Base-by-base conservation (phyloP, 2,888 invertebrate genomes). In the Diloba caeruleocephala region DNA sequence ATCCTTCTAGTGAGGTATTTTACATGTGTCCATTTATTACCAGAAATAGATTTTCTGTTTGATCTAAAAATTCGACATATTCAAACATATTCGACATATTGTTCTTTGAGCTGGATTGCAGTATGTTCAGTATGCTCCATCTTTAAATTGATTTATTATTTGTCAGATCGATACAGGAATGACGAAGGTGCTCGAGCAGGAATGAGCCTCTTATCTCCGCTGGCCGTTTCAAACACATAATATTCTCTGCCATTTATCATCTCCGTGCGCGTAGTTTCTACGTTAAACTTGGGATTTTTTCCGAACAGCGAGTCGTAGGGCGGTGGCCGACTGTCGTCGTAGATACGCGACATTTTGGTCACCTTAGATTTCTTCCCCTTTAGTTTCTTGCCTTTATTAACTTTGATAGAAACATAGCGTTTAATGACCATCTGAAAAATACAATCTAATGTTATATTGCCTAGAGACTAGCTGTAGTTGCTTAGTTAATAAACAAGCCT, bases 181-280 rank as follows among this genome's bases (percentile, higher is more conserved):
- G 97, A 96, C 0, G 97, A 97, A 0, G 97, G 97, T 2, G 96
- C 94, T 63, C 97, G 89, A 0, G 96, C 94, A 0, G 97, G 97
- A 41, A 97, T 95, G 51, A 97, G 89, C 66, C 95, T 94, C n/a
- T 89, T 95, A 13, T 94, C 95, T 0, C 96, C 96, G 49, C 91
- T 94, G 2, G 90, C 85, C 13, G 94, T 94, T 10, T 94, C 94
- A 17, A 95, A 93, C 0, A 97, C 95, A 86, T 96, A 96, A 84
- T 97, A 97, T 75, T 97, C 96, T 37, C 97, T 93, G 0, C 97
- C 97, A 72, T 97, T 97, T 26, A 97, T 95, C 3, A 94, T 90
- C 72, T 94, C 93, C 51, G 89, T 94, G 12, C 93, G 92, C 0
- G 93, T 91, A 1, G 87, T 74, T 3, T 82, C 81, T 1, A 78